phyloP scores from a whole-genome alignment of 1,140 invertebrate species.

The Melanaphis sacchari region DNA sequence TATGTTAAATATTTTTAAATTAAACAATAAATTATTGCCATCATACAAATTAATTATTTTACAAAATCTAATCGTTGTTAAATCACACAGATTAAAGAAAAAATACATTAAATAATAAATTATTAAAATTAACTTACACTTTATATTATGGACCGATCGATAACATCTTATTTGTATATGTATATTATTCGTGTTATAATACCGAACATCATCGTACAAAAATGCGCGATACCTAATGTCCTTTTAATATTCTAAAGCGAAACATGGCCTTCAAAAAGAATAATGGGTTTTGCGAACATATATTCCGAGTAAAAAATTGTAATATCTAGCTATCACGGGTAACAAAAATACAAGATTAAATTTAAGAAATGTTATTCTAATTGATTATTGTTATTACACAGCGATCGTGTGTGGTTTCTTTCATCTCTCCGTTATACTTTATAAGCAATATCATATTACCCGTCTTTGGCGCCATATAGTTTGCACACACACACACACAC shows the following conservation, averaged over 20 bases:
- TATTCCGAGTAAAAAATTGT: not conserved
- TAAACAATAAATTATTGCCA: not conserved
- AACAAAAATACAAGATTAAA: not conserved
- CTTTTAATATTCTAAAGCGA: not conserved
- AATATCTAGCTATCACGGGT: not conserved
- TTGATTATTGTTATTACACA: conserved; percentile 14
- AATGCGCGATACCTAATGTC: not conserved
- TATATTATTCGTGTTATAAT: not conserved
- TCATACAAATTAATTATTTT: not conserved
- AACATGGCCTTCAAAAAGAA: not conserved
- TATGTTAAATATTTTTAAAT: not conserved
- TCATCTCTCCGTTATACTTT: conserved; percentile 1
- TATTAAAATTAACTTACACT: not conserved
- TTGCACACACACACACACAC: not conserved
- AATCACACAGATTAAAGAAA: not conserved
- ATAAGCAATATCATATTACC: conserved; percentile 35
- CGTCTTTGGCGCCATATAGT: conserved; percentile 29
- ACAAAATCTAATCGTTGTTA: not conserved
- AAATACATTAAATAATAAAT: not conserved
- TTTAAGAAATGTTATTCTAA: not conserved
- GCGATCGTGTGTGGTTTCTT: conserved; percentile 23
- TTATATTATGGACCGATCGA: not conserved
- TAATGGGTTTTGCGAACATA: not conserved
- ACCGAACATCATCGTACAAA: not conserved
- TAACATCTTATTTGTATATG: not conserved